Base-by-base conservation (phyloP, 2,888 invertebrate species). In the Torymus texanus region DNA sequence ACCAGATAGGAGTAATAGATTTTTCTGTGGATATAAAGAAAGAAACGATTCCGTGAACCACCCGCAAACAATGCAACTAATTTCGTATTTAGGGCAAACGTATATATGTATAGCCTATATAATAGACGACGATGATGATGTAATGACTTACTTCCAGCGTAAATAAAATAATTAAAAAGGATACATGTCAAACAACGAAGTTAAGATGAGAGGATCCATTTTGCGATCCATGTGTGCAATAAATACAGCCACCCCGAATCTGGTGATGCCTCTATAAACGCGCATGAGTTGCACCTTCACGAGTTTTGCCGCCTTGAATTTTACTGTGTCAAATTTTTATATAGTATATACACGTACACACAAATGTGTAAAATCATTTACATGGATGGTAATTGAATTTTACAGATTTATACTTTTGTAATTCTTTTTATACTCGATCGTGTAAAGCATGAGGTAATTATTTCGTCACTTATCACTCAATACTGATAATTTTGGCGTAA, bases 161-260 rank as follows among this genome's bases (percentile, higher is more conserved):
- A 77, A 61, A 71, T 77, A 29, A 29, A 29, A 29, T 29, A 74
- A 80, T 2, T 29, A 58, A 68, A 41, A 29, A 72, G 29, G 4
- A 29, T 3, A 56, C 58, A 59, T 70, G 61, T 70, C 74, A 66
- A 68, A 77, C 68, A 72, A 63, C 66, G 74, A 67, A 78, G 73
- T 62, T 29, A 78, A 81, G 61, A 78, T 53, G 75, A 78, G 11
- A 72, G 84, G 84, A 87, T 86, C 85, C 79, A 88, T 29, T 29
- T 29, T 29, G 29, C 29, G 29, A 29, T 29, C 29, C 4, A 29
- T 5, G 29, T 85, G 89, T 89, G 89, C 89, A 89, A 89, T 89
- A 89, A 75, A 70, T 53, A 58, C 50, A 75, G 71, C 61, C 78
- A 68, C 66, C 66, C 67, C 72, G 24, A 65, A 53, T 63, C 29